A percentile compares a stretch with the other conserved stretches of the same genome.
Evolutionary conservation across 2,888 invertebrate species (phyloP).

Genomic region (Tubulanus polymorphus): DNA sequence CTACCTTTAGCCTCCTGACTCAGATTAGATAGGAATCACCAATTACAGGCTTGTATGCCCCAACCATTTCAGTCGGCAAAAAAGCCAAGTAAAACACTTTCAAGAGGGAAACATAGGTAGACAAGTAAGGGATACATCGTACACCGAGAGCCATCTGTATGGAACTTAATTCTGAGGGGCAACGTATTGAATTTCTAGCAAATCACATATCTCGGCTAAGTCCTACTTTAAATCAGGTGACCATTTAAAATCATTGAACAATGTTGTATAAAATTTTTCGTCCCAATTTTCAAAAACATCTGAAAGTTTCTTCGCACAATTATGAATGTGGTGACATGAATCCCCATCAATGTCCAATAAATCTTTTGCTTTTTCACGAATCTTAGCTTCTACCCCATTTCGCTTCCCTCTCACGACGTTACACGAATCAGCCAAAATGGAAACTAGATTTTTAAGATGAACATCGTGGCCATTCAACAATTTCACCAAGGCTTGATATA

Average conservation of each 20-base stretch:
- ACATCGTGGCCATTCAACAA: too few species aligned
- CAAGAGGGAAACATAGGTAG: conserved; percentile 17
- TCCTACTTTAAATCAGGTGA: conserved; percentile 19
- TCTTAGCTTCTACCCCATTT: conserved; percentile 22
- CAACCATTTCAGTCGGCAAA: neutral
- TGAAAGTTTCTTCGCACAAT: too few species aligned
- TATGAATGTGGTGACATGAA: too few species aligned
- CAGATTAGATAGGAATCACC: too few species aligned
- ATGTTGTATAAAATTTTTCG: conserved; percentile 21
- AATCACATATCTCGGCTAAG: conserved; percentile 18
- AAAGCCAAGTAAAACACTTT: conserved; percentile 12
- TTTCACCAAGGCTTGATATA: too few species aligned
- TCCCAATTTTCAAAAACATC: conserved; percentile 18
- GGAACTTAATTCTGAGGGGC: conserved; percentile 13
- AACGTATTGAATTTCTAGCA: conserved; percentile 17
- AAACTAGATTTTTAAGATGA: conserved; percentile 25
- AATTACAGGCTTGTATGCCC: too few species aligned
- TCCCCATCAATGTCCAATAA: too few species aligned
- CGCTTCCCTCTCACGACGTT: conserved; percentile 23
- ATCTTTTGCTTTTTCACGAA: too few species aligned
- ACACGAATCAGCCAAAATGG: conserved; percentile 24
- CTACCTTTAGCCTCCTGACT: neutral
- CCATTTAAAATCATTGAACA: too few species aligned
- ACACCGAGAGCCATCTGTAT: conserved; percentile 25
- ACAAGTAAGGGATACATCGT: conserved; percentile 20